Percentiles rank a stretch among this genome's conserved stretches.
phyloP scores from a whole-genome alignment of 2,888 invertebrate genomes.

The Cryptus armator region DNA sequence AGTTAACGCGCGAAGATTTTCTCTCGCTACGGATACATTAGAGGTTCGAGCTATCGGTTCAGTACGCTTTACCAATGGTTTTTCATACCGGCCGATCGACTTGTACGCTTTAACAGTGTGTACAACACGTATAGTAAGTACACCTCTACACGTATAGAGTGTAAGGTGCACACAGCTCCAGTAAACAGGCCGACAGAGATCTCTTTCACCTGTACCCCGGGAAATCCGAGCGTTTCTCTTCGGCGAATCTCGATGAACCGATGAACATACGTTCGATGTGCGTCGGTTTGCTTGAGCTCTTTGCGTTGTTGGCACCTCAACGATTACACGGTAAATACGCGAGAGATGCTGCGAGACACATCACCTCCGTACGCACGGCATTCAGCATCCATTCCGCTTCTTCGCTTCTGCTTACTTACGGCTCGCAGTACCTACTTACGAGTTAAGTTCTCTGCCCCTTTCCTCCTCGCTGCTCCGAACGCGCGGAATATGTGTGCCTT shows the following conservation, averaged over 20 bases:
- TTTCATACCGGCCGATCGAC: slow-evolving; percentile 19
- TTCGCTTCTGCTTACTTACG: neutral
- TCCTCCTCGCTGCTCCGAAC: neutral
- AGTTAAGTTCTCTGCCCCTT: neutral
- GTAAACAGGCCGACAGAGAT: slow-evolving; percentile 25
- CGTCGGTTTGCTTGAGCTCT: neutral
- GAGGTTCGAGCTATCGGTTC: slow-evolving; percentile 11
- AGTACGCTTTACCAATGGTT: slow-evolving; percentile 17
- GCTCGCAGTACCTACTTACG: neutral
- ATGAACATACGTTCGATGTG: neutral
- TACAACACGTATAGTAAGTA: neutral
- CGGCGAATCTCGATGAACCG: slow-evolving; percentile 27
- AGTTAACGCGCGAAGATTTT: slow-evolving; percentile 46
- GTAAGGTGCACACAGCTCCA: neutral
- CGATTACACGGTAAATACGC: neutral
- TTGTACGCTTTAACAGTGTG: neutral
- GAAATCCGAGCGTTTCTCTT: slow-evolving; percentile 40
- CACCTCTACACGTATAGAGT: slow-evolving; percentile 13
- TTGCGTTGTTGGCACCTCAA: neutral
- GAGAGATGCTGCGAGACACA: slow-evolving; percentile 4
- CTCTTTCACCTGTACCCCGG: slow-evolving; percentile 34
- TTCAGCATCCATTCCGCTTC: neutral
- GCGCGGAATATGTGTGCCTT: neutral
- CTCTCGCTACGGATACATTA: slow-evolving; percentile 10
- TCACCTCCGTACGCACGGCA: neutral